phyloP scores from a whole-genome alignment of 2,888 invertebrate species.

The Ametastegia equiseti region DNA sequence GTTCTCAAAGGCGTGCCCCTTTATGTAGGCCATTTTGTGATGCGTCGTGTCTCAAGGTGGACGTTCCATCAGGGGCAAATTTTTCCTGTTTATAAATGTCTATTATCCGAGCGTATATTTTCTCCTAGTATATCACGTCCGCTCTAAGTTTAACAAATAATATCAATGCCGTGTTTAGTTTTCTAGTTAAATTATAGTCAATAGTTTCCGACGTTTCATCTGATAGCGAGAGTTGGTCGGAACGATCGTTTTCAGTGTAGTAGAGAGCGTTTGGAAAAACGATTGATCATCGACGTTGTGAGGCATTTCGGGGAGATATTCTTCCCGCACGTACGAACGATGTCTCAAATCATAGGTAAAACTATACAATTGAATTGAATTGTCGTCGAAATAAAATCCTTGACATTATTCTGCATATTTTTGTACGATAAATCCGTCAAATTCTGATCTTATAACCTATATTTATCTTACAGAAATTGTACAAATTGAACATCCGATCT shows the following conservation, averaged over 20 bases:
- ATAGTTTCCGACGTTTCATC: too few species aligned
- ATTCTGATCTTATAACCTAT: background rate
- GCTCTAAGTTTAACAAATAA: background rate
- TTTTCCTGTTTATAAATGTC: constrained; percentile 40
- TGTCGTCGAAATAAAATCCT: too few species aligned
- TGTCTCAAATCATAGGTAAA: constrained; percentile 28
- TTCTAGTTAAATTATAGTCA: background rate
- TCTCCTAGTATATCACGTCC: background rate
- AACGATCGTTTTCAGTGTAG: background rate
- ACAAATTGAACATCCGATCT: constrained; percentile 19
- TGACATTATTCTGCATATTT: too few species aligned
- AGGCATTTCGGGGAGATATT: background rate
- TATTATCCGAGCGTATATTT: background rate
- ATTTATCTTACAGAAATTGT: constrained; percentile 21
- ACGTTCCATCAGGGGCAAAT: constrained; percentile 66
- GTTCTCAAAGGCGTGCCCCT: constrained; percentile 67
- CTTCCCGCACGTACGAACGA: background rate
- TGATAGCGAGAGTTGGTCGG: too few species aligned
- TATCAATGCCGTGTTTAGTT: background rate
- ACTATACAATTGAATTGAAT: too few species aligned
- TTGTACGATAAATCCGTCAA: background rate
- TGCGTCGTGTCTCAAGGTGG: constrained; percentile 64
- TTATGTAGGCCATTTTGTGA: constrained; percentile 70
- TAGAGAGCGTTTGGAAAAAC: background rate
- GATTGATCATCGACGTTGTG: background rate